Percentiles rank a stretch among this genome's conserved stretches.
Evolutionary conservation across 2,113 vertebrate genomes (phyloP).

Genomic region (Dasypus novemcinctus): DNA sequence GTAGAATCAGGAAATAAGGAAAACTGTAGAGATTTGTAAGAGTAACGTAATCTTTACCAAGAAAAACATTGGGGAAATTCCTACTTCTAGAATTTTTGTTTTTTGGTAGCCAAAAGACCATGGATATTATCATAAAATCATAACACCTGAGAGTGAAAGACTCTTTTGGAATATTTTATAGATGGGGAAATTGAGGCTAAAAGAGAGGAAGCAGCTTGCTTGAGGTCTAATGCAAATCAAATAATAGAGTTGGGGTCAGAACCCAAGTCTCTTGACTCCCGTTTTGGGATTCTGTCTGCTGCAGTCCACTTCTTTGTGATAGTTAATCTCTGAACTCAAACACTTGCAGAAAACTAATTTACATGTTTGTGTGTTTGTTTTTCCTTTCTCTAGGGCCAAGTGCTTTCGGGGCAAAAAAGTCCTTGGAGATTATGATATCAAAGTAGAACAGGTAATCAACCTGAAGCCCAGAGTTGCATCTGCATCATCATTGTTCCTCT

Average conservation of each 20-base stretch:
- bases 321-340: neutral
- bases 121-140: neutral
- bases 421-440: constrained; percentile 95
- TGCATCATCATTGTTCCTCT: neutral
- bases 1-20: neutral
- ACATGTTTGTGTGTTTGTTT: neutral
- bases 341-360: constrained; percentile 42
- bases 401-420: constrained; percentile 96
- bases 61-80: neutral
- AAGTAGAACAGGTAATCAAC: constrained; percentile 94
- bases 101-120: neutral
- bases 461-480: neutral
- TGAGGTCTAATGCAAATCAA: neutral
- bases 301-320: neutral
- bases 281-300: neutral
- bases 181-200: neutral
- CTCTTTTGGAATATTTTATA: neutral
- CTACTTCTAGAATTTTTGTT: neutral
- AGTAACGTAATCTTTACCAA: neutral
- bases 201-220: neutral
- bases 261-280: neutral
- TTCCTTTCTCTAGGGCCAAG: constrained; percentile 89
- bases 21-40: neutral
- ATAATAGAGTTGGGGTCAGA: neutral
- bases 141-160: neutral